phyloP scores from a whole-genome alignment of 2,888 invertebrate genomes.

The Pyralis farinalis region DNA sequence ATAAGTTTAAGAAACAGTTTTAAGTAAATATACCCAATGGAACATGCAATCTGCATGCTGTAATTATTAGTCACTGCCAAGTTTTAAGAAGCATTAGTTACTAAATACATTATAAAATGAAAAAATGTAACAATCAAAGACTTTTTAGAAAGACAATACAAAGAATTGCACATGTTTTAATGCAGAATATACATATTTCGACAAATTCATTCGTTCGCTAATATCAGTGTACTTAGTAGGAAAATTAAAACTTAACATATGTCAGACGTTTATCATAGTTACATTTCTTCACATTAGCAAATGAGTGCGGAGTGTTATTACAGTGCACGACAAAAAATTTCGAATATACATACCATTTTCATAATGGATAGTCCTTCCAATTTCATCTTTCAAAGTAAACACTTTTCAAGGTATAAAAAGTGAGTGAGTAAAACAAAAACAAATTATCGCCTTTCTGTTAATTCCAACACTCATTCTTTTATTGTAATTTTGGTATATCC shows the following conservation, averaged over 20 bases:
- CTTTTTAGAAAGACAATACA: no score
- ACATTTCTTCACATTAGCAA: constrained; percentile 47
- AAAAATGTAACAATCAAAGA: constrained; percentile 29
- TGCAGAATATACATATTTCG: no score
- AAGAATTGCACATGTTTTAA: no score
- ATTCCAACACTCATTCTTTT: constrained; percentile 81
- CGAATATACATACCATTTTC: constrained; percentile 69
- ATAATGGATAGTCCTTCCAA: constrained; percentile 29
- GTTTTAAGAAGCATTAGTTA: constrained; percentile 55
- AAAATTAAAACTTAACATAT: no score
- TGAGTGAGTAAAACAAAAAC: constrained; percentile 60
- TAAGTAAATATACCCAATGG: constrained; percentile 24
- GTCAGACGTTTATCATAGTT: constrained; percentile 6
- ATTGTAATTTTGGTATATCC: constrained; percentile 73
- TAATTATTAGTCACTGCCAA: constrained; percentile 44
- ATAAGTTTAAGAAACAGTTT: constrained; percentile 39
- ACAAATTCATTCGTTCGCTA: no score
- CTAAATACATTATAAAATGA: constrained; percentile 23
- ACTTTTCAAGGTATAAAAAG: constrained; percentile 48
- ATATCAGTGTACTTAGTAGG: no score
- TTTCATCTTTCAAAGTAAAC: constrained; percentile 36
- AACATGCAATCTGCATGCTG: constrained; percentile 53
- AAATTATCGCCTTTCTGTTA: constrained; percentile 76
- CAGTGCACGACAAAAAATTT: constrained; percentile 66
- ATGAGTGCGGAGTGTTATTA: constrained; percentile 67